Base-by-base conservation (phyloP, 1,140 invertebrate species). In the Fopius arisanus region DNA sequence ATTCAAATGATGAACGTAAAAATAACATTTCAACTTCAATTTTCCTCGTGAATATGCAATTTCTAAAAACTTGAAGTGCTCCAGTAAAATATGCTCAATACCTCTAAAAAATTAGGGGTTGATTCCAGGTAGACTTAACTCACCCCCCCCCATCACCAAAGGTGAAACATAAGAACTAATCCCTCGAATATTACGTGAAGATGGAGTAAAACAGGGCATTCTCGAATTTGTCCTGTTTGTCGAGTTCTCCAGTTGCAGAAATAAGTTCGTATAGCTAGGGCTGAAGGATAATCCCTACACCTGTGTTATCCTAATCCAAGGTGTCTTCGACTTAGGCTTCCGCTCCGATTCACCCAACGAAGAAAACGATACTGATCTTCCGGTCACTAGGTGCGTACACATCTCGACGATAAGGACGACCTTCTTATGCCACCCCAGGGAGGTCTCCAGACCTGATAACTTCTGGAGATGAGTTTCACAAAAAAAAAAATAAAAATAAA, bases 381-480 rank as follows among this genome's bases (percentile, higher is more conserved):
- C 14, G 16, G 43, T 12, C 43, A n/a, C 14, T 59, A 23, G 54
- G 54, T 59, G 26, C 9, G 19, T 12, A 28, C 31, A 21, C 14
- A 40, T 16, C 28, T 28, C 2, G 0, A 26, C 40, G 28, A 23
- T 69, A 48, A 29, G 43, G 31, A 54, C 19, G 40, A 48, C 28
- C 41, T 19, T 29, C 40, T 19, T 12, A 40, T 43, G 23, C 43
- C 43, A 48, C 43, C 41, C 43, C 14, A 16, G 16, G n/a, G 41
- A 31, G 40, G 37, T n/a, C 19, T 26, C 70, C 79, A 19, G 28
- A 71, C 69, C 70, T 74, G 75, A 82, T 86, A 82, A 83, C 75
- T 77, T 70, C 51, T n/a, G n/a, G n/a, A n/a, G n/a, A n/a, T n/a
- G n/a, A n/a, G n/a, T n/a, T n/a, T n/a, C n/a, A n/a, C n/a, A n/a